phyloP scores from a whole-genome alignment of 2,113 vertebrate genomes.

The Procavia capensis region DNA sequence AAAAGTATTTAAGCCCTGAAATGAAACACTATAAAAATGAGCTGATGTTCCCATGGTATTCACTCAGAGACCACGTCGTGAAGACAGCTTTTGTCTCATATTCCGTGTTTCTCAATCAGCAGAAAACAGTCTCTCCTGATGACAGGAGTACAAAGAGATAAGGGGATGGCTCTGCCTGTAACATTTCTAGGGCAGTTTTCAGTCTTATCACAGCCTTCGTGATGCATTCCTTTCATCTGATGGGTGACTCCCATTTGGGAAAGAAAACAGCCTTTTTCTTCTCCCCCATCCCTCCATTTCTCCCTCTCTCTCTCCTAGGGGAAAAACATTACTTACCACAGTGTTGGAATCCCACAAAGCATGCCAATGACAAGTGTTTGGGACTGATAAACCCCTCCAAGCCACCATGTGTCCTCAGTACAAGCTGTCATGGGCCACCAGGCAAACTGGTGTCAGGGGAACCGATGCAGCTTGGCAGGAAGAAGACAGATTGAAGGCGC shows the following conservation, averaged over 20 bases:
- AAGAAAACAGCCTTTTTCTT: neutral
- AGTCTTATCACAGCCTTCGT: conserved; percentile 65
- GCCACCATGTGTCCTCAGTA: accelerated
- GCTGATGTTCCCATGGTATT: neutral
- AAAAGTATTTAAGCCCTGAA: neutral
- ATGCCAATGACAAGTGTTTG: accelerated
- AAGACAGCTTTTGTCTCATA: conserved; percentile 39
- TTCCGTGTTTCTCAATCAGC: neutral
- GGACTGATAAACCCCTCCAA: accelerated
- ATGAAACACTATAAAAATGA: conserved; percentile 68
- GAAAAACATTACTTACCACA: accelerated
- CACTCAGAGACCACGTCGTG: conserved; percentile 59
- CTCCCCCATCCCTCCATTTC: neutral
- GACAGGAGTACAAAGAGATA: neutral
- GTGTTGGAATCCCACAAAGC: neutral
- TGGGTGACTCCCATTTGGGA: neutral
- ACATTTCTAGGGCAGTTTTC: neutral
- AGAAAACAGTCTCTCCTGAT: neutral
- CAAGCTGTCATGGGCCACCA: accelerated
- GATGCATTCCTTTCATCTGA: neutral
- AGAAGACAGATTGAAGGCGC: neutral
- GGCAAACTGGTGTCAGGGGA: neutral
- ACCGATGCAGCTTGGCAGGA: neutral
- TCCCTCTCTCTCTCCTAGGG: neutral
- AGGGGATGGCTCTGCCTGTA: conserved; percentile 11